Conservation (phyloP, 2,888 invertebrate genomes). For the Eutolmus rufibarbis region DNA sequence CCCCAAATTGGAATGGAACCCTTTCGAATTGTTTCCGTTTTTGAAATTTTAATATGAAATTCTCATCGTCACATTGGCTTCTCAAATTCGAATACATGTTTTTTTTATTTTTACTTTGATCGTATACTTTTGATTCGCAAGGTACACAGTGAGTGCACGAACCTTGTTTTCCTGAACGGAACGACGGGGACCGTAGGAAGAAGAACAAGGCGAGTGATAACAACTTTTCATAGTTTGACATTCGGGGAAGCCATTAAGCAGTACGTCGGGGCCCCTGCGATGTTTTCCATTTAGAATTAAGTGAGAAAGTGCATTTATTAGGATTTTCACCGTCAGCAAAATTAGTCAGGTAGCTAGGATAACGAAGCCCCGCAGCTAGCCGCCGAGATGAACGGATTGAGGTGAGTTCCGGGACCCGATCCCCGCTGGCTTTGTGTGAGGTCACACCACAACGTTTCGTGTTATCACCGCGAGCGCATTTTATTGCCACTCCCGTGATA, state of each 20-base stretch:
- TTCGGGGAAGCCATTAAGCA: slow-evolving; percentile 13
- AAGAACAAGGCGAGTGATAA: slow-evolving; percentile 4
- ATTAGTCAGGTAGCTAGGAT: slow-evolving; percentile 11
- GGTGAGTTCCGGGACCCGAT: background rate
- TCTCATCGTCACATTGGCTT: too few species aligned
- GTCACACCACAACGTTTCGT: background rate
- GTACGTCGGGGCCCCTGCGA: background rate
- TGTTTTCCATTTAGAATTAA: slow-evolving; percentile 1
- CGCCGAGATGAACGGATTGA: slow-evolving; percentile 18
- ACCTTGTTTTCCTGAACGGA: background rate
- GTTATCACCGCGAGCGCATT: background rate
- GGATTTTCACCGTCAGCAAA: background rate
- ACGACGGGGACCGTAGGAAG: background rate
- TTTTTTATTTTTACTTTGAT: too few species aligned
- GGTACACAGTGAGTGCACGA: background rate
- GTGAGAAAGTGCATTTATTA: background rate
- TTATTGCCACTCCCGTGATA: background rate
- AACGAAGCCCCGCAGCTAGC: background rate
- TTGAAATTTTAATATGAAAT: too few species aligned
- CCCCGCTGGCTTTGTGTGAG: background rate
- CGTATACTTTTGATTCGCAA: background rate
- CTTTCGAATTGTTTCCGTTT: too few species aligned
- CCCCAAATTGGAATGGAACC: too few species aligned
- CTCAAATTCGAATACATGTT: too few species aligned
- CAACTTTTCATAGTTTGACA: background rate